A percentile compares a stretch with the other conserved stretches of the same genome.
These are phyloP conservation scores for Cheilosia pagana DNA, from an alignment of 2,888 invertebrate genomes.

Conservation along the genomic window DNA sequence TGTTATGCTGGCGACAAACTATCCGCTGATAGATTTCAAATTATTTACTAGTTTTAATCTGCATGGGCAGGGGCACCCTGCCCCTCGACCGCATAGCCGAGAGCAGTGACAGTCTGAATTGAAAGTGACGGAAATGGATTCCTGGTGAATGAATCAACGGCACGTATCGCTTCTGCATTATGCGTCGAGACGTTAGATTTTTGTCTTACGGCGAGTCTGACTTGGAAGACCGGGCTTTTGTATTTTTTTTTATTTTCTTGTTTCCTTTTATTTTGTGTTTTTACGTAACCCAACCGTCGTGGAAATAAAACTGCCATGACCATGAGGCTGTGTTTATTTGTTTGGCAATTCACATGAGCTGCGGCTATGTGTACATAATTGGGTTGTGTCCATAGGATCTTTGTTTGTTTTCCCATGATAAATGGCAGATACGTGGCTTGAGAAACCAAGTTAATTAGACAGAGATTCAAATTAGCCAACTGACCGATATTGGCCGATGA, in stretches of 20 bases:
- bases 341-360: conserved; percentile 24
- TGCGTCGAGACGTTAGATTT: conserved; percentile 35
- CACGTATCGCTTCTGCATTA: conserved; percentile 50
- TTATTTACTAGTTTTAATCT: conserved; percentile 46
- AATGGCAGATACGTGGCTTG: conserved; percentile 20
- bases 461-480: conserved; percentile 13
- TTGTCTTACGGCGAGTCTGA: conserved; percentile 15
- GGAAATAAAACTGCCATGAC: background rate
- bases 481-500: conserved; percentile 3
- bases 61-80: background rate
- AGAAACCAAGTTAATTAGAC: conserved; percentile 13
- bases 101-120: conserved; percentile 69
- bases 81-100: conserved; percentile 33
- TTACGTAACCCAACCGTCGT: conserved; percentile 23
- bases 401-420: conserved; percentile 10
- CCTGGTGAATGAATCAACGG: conserved; percentile 57
- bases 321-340: conserved; percentile 22
- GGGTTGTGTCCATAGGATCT: background rate
- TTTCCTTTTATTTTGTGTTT: conserved; percentile 30
- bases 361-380: background rate
- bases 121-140: conserved; percentile 71
- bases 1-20: conserved; percentile 64
- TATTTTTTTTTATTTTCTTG: conserved; percentile 43
- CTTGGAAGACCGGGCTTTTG: conserved; percentile 40
- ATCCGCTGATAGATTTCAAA: conserved; percentile 65